A percentile compares a stretch with the other conserved stretches of the same genome.
These are phyloP conservation scores for Penaeus vannamei DNA, from an alignment of 1,140 invertebrate species.

Conservation along the genomic window DNA sequence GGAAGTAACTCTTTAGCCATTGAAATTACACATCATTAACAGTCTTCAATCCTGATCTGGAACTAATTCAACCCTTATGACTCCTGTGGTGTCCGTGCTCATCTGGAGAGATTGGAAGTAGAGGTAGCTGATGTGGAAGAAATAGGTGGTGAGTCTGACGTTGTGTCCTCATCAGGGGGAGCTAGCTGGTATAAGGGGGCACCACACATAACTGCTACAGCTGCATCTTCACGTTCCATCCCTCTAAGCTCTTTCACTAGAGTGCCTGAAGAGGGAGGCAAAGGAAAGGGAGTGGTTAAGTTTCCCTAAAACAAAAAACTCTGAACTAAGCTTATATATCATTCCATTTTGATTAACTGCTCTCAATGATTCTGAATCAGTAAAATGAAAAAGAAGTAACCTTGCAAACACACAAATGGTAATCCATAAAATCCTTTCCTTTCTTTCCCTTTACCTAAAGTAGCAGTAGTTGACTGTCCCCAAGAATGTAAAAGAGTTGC, in stretches of 20 bases:
- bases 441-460: constrained; percentile 70
- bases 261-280: constrained; percentile 58
- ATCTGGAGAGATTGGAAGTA: constrained; percentile 62
- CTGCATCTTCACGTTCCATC: constrained; percentile 75
- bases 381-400: neutral
- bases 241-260: constrained; percentile 74
- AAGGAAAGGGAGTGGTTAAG: neutral
- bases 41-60: too few relatives aligned
- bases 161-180: constrained; percentile 69
- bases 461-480: constrained; percentile 69
- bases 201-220: constrained; percentile 73
- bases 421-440: neutral
- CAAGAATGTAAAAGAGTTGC: constrained; percentile 57
- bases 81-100: constrained; percentile 34
- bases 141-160: constrained; percentile 59
- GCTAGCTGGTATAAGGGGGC: constrained; percentile 73
- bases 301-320: too few relatives aligned
- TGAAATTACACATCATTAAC: too few relatives aligned
- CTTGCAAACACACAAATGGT: neutral
- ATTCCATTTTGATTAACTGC: too few relatives aligned
- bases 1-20: too few relatives aligned
- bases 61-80: too few relatives aligned
- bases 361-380: too few relatives aligned
- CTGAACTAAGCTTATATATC: too few relatives aligned
- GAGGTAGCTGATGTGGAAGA: constrained; percentile 64